Evolutionary conservation across 2,797 vertebrate species (phyloP).

Genomic region (Thripadectes ignobilis): DNA sequence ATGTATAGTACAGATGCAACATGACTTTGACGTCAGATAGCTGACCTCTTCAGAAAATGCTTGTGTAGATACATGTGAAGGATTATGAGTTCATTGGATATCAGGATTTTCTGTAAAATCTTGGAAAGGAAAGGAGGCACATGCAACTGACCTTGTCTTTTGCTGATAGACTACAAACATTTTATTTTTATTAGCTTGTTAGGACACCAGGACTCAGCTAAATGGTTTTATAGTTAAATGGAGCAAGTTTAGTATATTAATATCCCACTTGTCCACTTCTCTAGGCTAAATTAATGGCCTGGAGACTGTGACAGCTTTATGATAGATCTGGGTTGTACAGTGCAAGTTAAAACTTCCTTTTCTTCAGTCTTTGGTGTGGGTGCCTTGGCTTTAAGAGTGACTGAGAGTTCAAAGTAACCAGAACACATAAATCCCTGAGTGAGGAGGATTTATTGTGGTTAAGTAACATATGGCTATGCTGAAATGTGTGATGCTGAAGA

Average conservation of each 20-base stretch:
- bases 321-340: not conserved
- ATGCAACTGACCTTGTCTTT: conserved; percentile 6
- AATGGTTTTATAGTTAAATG: conserved; percentile 19
- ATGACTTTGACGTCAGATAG: not conserved
- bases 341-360: not conserved
- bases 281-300: conserved; percentile 1
- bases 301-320: conserved; percentile 15
- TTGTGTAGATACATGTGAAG: not conserved
- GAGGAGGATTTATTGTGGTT: not conserved
- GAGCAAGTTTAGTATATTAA: conserved; percentile 26
- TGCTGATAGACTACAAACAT: not conserved
- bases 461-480: not conserved
- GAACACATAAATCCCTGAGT: not conserved
- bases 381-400: not conserved
- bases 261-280: not conserved
- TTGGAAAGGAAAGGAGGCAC: not conserved
- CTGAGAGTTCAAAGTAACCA: not conserved
- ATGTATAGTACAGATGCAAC: not conserved
- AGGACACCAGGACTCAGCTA: not conserved
- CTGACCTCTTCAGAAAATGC: not conserved
- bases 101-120: not conserved
- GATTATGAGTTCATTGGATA: not conserved
- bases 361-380: not conserved
- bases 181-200: conserved; percentile 51
- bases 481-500: conserved; percentile 23